phyloP scores from a whole-genome alignment of 2,797 vertebrate species.

The Centroberyx gerrardi region DNA sequence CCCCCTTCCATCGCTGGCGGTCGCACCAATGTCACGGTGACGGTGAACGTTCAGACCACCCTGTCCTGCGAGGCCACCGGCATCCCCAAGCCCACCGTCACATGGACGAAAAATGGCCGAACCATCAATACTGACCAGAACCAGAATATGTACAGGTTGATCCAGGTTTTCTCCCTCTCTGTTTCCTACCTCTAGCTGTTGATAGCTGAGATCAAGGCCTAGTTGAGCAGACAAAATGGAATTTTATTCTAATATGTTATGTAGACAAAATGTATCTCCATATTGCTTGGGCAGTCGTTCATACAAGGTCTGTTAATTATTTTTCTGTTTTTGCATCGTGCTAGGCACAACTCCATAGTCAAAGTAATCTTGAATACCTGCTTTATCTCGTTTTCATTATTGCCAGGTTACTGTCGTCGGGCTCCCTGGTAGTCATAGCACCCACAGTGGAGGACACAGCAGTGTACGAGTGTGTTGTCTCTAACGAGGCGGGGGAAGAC shows the following conservation, averaged over 20 bases:
- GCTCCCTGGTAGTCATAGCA: conserved; percentile 94
- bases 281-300: no score
- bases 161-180: conserved; percentile 78
- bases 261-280: no score
- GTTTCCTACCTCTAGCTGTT: conserved; percentile 43
- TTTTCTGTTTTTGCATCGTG: neutral
- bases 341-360: neutral
- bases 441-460: conserved; percentile 95
- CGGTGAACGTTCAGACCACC: conserved; percentile 93
- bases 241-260: no score
- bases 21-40: conserved; percentile 89
- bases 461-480: conserved; percentile 90
- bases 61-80: conserved; percentile 94
- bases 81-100: conserved; percentile 92
- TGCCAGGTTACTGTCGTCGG: conserved; percentile 93
- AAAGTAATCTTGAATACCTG: neutral
- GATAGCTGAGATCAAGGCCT: neutral
- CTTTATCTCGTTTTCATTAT: neutral
- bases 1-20: conserved; percentile 89
- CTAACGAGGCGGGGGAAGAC: conserved; percentile 92
- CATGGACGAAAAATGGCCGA: conserved; percentile 91
- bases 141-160: conserved; percentile 97
- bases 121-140: conserved; percentile 92
- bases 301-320: no score
- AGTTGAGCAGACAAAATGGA: no score